Percentiles rank a stretch among this genome's conserved stretches.
Evolutionary conservation across 2,113 vertebrate genomes (phyloP).

Genomic region (Panurus biarmicus): DNA sequence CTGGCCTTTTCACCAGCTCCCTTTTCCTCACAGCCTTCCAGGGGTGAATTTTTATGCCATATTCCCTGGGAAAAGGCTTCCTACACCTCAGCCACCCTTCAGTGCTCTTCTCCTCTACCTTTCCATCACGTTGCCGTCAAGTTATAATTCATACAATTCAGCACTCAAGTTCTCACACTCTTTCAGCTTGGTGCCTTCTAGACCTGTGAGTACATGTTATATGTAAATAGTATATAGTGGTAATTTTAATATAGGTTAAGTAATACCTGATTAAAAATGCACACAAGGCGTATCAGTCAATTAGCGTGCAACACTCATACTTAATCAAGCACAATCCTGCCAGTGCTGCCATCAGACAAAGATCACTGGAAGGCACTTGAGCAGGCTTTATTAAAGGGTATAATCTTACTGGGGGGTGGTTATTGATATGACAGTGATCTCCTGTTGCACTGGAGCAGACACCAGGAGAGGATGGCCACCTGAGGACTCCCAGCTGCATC

Average conservation of each 20-base stretch:
- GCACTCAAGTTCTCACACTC: background rate
- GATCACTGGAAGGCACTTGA: background rate
- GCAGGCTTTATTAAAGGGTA: background rate
- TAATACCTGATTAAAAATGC: background rate
- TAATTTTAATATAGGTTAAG: background rate
- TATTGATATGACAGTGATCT: background rate
- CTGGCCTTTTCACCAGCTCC: background rate
- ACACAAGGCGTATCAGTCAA: background rate
- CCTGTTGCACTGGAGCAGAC: background rate
- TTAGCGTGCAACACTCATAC: background rate
- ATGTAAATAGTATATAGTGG: background rate
- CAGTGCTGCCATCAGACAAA: background rate
- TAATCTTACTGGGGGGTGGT: background rate
- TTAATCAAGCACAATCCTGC: background rate
- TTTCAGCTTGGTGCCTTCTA: background rate
- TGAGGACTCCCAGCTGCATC: background rate
- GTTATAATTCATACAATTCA: background rate
- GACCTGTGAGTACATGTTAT: background rate
- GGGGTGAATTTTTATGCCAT: background rate
- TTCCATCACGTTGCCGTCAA: rapidly evolving
- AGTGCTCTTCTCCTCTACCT: background rate
- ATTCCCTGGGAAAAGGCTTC: background rate
- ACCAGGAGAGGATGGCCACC: background rate
- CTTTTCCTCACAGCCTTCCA: background rate
- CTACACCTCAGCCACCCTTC: background rate